Percentiles rank a stretch among this genome's conserved stretches.
These are phyloP conservation scores for Rhynchotus rufescens DNA, from an alignment of 2,797 vertebrate species.

Conservation along the genomic window DNA sequence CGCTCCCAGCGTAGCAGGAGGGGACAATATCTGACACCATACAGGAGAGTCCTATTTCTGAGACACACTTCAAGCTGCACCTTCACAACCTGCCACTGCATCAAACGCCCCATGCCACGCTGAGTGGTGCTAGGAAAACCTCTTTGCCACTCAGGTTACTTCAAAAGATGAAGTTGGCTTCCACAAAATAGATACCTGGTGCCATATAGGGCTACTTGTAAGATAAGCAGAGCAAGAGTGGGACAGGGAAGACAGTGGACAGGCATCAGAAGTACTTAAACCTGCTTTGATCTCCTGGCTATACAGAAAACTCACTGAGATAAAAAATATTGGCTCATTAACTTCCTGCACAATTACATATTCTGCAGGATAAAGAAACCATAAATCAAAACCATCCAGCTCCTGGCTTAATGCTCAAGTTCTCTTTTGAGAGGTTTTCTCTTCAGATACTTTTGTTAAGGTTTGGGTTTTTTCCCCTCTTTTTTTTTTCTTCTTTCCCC, in stretches of 20 bases:
- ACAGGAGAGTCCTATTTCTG: neutral
- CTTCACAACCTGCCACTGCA: neutral
- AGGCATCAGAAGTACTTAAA: neutral
- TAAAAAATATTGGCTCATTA: neutral
- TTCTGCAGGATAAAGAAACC: constrained; percentile 46
- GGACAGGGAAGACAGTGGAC: neutral
- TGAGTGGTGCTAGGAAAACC: neutral
- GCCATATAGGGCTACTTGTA: neutral
- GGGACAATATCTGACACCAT: neutral
- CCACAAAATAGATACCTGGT: neutral
- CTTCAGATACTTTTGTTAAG: neutral
- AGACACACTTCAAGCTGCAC: neutral
- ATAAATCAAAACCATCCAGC: neutral
- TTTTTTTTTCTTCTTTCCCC: too few relatives aligned
- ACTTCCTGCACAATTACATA: neutral
- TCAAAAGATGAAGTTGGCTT: neutral
- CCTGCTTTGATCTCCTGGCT: neutral
- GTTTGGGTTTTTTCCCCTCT: neutral
- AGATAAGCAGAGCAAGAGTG: rapidly evolving
- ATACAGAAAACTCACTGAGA: constrained; percentile 4
- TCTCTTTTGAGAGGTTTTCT: neutral
- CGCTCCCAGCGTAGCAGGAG: neutral
- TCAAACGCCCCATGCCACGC: neutral
- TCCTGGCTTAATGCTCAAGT: neutral
- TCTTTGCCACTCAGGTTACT: neutral